These are phyloP conservation scores for Meghimatium bilineatum DNA, from an alignment of 2,888 invertebrate genomes.

Conservation along the genomic window DNA sequence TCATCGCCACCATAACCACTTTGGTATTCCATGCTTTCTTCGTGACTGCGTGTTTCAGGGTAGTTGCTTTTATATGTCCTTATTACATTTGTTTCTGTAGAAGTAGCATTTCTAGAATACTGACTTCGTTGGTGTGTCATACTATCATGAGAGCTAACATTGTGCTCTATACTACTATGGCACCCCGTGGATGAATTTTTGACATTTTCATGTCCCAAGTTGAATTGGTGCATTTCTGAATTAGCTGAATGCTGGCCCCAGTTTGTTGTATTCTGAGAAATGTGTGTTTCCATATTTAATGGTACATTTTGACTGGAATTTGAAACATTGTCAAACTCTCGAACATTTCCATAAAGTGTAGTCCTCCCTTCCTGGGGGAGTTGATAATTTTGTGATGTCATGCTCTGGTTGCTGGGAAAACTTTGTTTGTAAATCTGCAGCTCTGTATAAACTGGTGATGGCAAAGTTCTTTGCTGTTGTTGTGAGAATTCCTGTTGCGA, in stretches of 20 bases:
- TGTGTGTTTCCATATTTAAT: background rate
- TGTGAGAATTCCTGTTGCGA: background rate
- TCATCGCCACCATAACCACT: conserved; percentile 13
- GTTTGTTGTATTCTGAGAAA: background rate
- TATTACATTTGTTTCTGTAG: background rate
- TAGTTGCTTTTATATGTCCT: background rate
- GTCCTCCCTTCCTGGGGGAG: background rate
- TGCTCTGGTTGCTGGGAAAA: conserved; percentile 3
- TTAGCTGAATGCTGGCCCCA: background rate
- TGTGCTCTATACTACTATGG: background rate
- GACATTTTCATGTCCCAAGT: background rate
- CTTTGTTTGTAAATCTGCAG: background rate
- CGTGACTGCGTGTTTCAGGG: conserved; percentile 9
- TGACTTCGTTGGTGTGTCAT: conserved; percentile 18
- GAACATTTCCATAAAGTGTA: background rate
- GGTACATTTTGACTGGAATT: background rate
- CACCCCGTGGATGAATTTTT: background rate
- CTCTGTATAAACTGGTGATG: background rate
- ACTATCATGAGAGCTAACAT: background rate
- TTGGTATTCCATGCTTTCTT: conserved; percentile 36
- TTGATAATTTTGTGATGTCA: background rate
- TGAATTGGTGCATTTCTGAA: conserved; percentile 5
- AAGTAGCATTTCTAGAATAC: conserved; percentile 5
- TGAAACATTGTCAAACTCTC: background rate
- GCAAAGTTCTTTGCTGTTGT: background rate